Evolutionary conservation across 2,888 invertebrate species (phyloP), one percentile per base, ranked within the genome.

Genomic region (Polymixis lichenea): DNA sequence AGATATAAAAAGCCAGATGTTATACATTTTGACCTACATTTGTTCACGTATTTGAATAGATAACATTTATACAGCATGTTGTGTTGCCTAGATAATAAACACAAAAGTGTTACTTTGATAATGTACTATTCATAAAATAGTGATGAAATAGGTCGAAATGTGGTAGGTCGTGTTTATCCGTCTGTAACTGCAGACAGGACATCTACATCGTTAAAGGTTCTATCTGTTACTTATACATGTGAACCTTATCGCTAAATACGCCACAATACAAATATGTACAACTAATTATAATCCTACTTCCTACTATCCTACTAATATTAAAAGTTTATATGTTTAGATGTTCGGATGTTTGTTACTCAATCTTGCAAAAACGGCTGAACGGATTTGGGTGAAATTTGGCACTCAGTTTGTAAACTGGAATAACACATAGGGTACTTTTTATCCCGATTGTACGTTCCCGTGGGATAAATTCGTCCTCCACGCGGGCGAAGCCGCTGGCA

Each of bases 1-100:
- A 79, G 43, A 72, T 65, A 38, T 66, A 64, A 65, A 71, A 72
- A 71, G 56, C 65, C 76, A 75, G 68, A 72, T 72, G 72, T 77
- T 72, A 75, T 49, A 72, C 49, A 72, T 77, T 6, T 19, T 51
- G 82, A 77, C 81, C 82, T 68, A 86, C 67, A 79, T 84, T 69
- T 46, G 72, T 58, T 53, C 61, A 64, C 58, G 72, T 78, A 70
- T 78, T 70, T 64, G 49, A 53, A 65, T 64, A 75, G 84, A 80
- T 84, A 84, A 79, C 72, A 76, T 65, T 43, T n/a, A 46, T 65
- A 11, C 32, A 38, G 53, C 19, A 19, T 65, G 28, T 61, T 61
- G 56, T 22, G 80, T 51, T 64, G 64, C 32, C 51, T 74, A 81
- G 62, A 73, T 80, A 74, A 73, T 49, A 72, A 49, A 77, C 49